A percentile compares a stretch with the other conserved stretches of the same genome.
phyloP scores from a whole-genome alignment of 1,140 invertebrate genomes.

The Ceratosolen fusciceps region DNA sequence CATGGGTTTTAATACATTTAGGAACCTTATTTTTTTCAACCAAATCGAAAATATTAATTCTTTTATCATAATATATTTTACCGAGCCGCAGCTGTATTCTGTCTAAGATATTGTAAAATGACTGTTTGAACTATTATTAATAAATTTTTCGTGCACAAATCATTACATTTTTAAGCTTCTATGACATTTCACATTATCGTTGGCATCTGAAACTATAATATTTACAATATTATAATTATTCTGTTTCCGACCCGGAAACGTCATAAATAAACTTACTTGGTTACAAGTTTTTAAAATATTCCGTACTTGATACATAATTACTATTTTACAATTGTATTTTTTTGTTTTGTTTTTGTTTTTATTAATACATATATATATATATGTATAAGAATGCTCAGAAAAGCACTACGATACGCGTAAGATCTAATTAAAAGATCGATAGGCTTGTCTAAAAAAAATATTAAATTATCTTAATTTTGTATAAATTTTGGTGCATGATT shows the following conservation, averaged over 20 bases:
- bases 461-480: conserved; percentile 12
- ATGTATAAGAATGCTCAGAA: conserved; percentile 2
- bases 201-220: neutral
- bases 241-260: neutral
- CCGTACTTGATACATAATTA: conserved; percentile 17
- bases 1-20: conserved; percentile 45
- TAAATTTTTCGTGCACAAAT: conserved; percentile 3
- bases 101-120: neutral
- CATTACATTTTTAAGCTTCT: conserved; percentile 1
- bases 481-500: neutral
- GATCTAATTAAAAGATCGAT: neutral
- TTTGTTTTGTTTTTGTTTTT: neutral
- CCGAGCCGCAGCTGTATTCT: neutral
- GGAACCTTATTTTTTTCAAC: conserved; percentile 30
- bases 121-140: neutral
- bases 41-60: neutral
- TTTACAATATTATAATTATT: neutral
- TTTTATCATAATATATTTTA: conserved; percentile 26
- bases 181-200: neutral
- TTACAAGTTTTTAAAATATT: conserved; percentile 9
- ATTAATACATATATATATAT: neutral
- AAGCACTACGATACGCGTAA: conserved; percentile 2
- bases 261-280: conserved; percentile 1
- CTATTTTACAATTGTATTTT: conserved; percentile 36
- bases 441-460: neutral